A percentile compares a stretch with the other conserved stretches of the same genome.
Evolutionary conservation across 2,113 vertebrate genomes (phyloP).

Genomic region (Anguilla rostrata): DNA sequence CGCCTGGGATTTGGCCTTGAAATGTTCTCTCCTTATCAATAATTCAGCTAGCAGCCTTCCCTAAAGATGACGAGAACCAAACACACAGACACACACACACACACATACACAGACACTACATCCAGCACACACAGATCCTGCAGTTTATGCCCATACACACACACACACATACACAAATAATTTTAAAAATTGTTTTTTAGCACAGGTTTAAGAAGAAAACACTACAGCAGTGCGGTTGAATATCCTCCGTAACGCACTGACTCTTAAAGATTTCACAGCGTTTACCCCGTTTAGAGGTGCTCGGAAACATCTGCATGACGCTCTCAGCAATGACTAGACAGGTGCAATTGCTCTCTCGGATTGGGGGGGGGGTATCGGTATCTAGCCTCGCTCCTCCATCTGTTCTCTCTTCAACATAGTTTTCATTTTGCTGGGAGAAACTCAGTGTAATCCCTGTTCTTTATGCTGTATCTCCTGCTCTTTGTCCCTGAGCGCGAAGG

Average conservation of each 20-base stretch:
- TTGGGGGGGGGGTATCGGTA: too few species aligned
- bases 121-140: not conserved
- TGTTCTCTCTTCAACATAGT: not conserved
- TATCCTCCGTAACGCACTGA: too few species aligned
- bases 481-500: not conserved
- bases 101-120: not conserved
- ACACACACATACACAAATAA: too few species aligned
- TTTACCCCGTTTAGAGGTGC: too few species aligned
- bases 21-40: conserved; percentile 47
- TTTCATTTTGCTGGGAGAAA: not conserved
- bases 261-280: too few species aligned
- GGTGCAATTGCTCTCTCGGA: not conserved
- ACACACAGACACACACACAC: not conserved
- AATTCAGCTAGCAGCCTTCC: conserved; percentile 57
- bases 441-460: not conserved
- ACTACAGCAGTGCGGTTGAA: too few species aligned
- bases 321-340: too few species aligned
- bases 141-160: too few species aligned
- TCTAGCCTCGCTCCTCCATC: too few species aligned
- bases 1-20: not conserved
- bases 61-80: conserved; percentile 38
- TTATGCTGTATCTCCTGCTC: not conserved
- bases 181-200: too few species aligned
- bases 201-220: too few species aligned
- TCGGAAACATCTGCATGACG: too few species aligned